These are phyloP conservation scores for Anser brachyrhynchus DNA, from an alignment of 2,113 vertebrate species.

Conservation along the genomic window DNA sequence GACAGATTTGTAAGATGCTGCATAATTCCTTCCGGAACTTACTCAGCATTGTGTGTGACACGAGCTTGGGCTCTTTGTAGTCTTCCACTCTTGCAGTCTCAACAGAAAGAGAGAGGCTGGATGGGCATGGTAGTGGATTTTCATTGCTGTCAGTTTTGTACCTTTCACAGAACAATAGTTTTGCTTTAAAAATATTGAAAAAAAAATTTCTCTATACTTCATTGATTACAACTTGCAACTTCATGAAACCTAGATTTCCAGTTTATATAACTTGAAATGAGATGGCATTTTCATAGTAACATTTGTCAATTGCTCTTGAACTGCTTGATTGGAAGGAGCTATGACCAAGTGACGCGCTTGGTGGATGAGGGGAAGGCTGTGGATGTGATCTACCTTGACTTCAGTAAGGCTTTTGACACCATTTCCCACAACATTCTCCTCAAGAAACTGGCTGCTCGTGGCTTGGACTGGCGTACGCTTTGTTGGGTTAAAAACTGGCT, in stretches of 20 bases:
- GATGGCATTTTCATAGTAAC: not conserved
- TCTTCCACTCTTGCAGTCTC: not conserved
- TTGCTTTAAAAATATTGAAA: not conserved
- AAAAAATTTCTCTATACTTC: not conserved
- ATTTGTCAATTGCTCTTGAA: not conserved
- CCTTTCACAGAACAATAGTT: not conserved
- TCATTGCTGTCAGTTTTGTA: not conserved
- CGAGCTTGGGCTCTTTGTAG: not conserved
- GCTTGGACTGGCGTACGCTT: no score
- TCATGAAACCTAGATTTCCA: not conserved
- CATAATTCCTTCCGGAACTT: not conserved
- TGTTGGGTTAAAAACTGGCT: no score
- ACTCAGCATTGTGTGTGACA: not conserved
- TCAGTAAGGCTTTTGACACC: no score
- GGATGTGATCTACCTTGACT: no score
- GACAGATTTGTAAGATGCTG: not conserved
- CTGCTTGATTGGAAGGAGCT: not conserved
- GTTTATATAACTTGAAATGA: not conserved
- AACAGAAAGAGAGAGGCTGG: not conserved
- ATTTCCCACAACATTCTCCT: no score
- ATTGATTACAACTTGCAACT: not conserved
- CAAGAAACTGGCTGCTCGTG: no score
- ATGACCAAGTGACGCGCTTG: no score
- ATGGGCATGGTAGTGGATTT: not conserved
- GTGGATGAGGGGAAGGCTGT: no score